Evolutionary conservation across 2,888 invertebrate species (phyloP).

Genomic region (Parnassius smintheus): DNA sequence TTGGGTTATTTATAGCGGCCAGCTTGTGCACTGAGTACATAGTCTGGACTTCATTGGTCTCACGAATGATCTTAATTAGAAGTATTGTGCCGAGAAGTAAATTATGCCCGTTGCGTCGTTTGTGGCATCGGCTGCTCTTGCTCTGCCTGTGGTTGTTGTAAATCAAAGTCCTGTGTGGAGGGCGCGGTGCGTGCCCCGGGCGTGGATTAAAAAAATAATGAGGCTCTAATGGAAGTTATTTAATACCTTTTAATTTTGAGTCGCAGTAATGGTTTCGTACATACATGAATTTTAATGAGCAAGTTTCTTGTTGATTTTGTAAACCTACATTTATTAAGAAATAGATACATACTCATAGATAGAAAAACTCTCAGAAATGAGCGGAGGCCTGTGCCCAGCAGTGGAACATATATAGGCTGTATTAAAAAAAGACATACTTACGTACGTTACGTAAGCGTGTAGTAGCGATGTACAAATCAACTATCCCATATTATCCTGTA

Average conservation of each 20-base stretch:
- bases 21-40: conserved; percentile 67
- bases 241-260: conserved; percentile 37
- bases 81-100: conserved; percentile 72
- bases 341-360: too few species aligned
- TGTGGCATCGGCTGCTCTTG: conserved; percentile 41
- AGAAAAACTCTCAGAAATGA: too few species aligned
- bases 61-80: conserved; percentile 79
- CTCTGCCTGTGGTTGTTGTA: conserved; percentile 48
- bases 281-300: conserved; percentile 32
- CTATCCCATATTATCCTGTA: too few species aligned
- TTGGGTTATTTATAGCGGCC: conserved; percentile 76
- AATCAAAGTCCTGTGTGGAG: conserved; percentile 63
- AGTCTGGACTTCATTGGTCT: conserved; percentile 64
- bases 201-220: conserved; percentile 75
- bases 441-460: too few species aligned
- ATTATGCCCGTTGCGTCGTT: conserved; percentile 61
- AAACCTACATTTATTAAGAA: too few species aligned
- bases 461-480: too few species aligned
- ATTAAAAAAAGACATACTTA: too few species aligned
- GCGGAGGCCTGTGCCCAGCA: too few species aligned
- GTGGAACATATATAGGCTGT: too few species aligned
- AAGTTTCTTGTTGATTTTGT: neutral
- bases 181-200: conserved; percentile 58
- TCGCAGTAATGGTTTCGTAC: conserved; percentile 31
- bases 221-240: conserved; percentile 71